Evolutionary conservation across 2,888 invertebrate genomes (phyloP).

Genomic region (Hyposoter didymator): DNA sequence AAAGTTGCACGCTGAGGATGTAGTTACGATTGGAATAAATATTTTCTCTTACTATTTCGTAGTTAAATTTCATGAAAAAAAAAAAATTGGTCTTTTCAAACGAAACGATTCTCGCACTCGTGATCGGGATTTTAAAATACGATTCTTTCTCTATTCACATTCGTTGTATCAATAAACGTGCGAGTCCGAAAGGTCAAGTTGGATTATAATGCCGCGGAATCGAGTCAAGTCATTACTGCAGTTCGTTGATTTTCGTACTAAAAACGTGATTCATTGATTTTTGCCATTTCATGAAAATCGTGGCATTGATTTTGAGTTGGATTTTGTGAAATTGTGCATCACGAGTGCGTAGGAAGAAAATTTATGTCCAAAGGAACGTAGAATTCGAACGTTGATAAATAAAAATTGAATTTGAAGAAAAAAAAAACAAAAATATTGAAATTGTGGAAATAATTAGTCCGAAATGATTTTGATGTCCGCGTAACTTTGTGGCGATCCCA

Average conservation of each 20-base stretch:
- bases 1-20: conserved; percentile 30
- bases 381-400: neutral
- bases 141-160: neutral
- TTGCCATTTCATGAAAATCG: neutral
- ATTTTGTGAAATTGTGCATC: neutral
- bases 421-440: neutral
- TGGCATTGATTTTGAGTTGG: neutral
- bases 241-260: neutral
- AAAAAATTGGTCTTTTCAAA: neutral
- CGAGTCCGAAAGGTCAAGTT: conserved; percentile 12
- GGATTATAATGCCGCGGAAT: neutral
- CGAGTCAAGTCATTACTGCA: neutral
- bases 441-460: neutral
- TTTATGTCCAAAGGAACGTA: neutral
- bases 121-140: neutral
- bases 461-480: neutral
- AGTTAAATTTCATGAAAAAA: neutral
- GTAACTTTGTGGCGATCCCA: conserved; percentile 41
- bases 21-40: conserved; percentile 1
- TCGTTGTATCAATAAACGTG: neutral
- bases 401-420: neutral
- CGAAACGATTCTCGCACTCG: neutral
- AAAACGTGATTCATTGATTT: neutral
- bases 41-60: neutral
- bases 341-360: neutral